These are phyloP conservation scores for Oceanodroma tethys DNA, from an alignment of 2,113 vertebrate species.

Conservation along the genomic window DNA sequence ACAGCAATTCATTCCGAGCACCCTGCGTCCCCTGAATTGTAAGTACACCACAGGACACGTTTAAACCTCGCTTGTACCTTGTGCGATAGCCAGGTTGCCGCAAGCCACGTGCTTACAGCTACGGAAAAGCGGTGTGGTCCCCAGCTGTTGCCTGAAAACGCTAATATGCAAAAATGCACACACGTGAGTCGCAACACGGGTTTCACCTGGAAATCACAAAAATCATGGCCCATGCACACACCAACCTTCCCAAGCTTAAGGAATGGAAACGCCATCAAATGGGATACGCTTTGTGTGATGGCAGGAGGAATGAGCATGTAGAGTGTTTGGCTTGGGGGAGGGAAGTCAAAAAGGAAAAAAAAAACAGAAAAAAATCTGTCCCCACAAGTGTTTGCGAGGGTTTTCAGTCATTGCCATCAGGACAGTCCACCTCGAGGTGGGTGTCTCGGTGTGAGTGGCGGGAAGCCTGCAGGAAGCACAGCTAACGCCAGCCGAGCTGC, in stretches of 20 bases:
- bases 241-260: not conserved
- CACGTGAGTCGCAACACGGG: not conserved
- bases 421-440: not conserved
- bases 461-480: not conserved
- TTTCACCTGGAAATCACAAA: not conserved
- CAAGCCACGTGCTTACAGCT: not conserved
- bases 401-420: not conserved
- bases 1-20: constrained; percentile 83
- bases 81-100: constrained; percentile 13
- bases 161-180: not conserved
- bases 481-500: not conserved
- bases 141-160: not conserved
- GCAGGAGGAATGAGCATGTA: not conserved
- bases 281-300: not conserved
- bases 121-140: not conserved
- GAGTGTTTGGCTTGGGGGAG: not conserved
- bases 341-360: not conserved
- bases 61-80: constrained; percentile 44
- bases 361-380: not conserved
- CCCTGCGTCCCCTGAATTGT: constrained; percentile 76
- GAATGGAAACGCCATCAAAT: not conserved
- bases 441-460: not conserved
- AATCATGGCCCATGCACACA: not conserved
- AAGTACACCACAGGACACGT: constrained; percentile 70
- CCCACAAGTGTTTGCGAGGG: not conserved